Base-by-base conservation (phyloP, 2,888 invertebrate genomes). In the Sphaerophoria taeniata region DNA sequence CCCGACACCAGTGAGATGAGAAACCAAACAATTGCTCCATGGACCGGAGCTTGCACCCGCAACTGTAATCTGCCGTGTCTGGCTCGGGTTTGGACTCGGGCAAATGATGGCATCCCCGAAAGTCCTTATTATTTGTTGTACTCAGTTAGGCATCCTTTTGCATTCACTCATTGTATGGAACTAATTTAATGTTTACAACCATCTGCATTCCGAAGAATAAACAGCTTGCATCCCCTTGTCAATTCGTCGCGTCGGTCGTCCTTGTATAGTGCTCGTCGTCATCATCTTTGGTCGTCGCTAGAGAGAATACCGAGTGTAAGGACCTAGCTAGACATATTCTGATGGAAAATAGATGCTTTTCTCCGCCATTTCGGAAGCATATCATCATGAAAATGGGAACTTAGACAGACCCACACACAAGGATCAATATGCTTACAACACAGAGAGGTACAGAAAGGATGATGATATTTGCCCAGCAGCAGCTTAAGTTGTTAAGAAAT, bases 121-220 rank as follows among this genome's bases (percentile, higher is more conserved):
- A 55, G 55, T 34, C 51, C 49, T 63, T 63, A 69, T 82, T 55
- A 69, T 82, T 55, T 76, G 36, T 43, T 67, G 76, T 51, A 65
- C 67, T 58, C 65, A 12, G 56, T 61, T 43, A 16, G 73, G 61
- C 67, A 34, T 71, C 77, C 73, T 55, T 67, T 74, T 77, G 61
- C 67, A 82, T 69, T 63, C 51, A 82, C 63, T 63, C 45, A 58
- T 55, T 63, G 73, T 36, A 31, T 58, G 70, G 73, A 73, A 77
- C 77, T 69, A 77, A 73, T 83, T 77, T 71, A 77, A 77, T 82
- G 82, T 76, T 82, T 82, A 83, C 82, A 63, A 73, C 73, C 67
- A 72, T 76, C 77, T 77, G 72, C 76, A 81, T 80, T 75, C 63
- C 63, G 67, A 67, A 67, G 49, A 70, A 70, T 80, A 55, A 33